These are phyloP conservation scores for Aphelinus atriplicis DNA, from an alignment of 1,140 invertebrate genomes.

Conservation along the genomic window DNA sequence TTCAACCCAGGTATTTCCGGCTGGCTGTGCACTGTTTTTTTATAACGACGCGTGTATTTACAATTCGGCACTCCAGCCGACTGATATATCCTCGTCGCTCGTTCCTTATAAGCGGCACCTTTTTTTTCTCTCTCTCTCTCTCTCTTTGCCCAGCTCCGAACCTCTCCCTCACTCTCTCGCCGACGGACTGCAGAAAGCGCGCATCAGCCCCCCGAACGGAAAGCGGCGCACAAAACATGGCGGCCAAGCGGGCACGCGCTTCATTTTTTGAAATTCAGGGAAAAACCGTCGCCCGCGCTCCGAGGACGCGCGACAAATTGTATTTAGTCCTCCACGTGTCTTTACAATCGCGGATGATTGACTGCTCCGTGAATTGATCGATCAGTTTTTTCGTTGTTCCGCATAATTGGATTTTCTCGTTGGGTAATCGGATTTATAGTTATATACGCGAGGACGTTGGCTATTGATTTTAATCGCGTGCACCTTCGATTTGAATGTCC, in stretches of 20 bases:
- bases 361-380: too few relatives aligned
- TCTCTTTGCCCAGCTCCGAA: too few relatives aligned
- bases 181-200: not conserved
- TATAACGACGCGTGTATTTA: not conserved
- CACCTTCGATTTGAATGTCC: too few relatives aligned
- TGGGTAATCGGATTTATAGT: too few relatives aligned
- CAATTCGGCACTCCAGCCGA: not conserved
- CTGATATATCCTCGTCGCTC: not conserved
- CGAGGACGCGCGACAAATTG: too few relatives aligned
- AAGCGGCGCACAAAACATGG: conserved; percentile 18
- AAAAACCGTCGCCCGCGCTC: too few relatives aligned
- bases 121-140: not conserved
- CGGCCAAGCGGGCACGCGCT: not conserved
- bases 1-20: not conserved
- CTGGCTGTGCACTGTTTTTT: not conserved
- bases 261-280: not conserved
- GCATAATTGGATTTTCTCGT: too few relatives aligned
- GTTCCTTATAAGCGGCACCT: not conserved
- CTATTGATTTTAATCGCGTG: too few relatives aligned
- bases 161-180: not conserved
- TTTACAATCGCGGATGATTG: too few relatives aligned
- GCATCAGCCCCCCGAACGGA: not conserved
- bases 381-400: too few relatives aligned
- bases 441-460: too few relatives aligned
- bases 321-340: too few relatives aligned